These are phyloP conservation scores for Drosophila azteca DNA, from an alignment of 1,140 invertebrate species.

Conservation along the genomic window DNA sequence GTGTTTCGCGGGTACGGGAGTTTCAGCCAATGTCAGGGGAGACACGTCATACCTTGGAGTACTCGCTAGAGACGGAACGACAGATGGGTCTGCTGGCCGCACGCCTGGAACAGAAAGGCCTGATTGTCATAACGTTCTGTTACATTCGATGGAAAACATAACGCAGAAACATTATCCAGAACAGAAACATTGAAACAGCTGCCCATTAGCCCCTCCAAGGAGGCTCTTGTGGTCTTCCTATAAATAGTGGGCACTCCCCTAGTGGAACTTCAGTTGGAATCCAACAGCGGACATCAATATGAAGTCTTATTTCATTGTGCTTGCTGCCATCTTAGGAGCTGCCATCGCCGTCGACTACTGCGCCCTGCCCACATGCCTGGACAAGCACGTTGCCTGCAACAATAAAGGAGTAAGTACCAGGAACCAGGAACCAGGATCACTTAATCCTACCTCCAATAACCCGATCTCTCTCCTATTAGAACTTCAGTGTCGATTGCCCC, in stretches of 20 bases:
- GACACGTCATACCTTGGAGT: slow-evolving; percentile 89
- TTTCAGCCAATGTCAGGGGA: slow-evolving; percentile 85
- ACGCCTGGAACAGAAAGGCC: slow-evolving; percentile 88
- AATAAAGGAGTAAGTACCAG: slow-evolving; percentile 65
- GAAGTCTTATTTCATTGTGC: slow-evolving; percentile 4
- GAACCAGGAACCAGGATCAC: accelerated
- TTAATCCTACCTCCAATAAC: neutral
- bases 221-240: neutral
- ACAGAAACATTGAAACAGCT: neutral
- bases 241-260: neutral
- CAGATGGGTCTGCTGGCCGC: slow-evolving; percentile 90
- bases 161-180: neutral
- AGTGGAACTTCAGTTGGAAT: neutral
- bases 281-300: slow-evolving; percentile 1
- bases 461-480: slow-evolving; percentile 15
- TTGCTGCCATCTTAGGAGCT: neutral
- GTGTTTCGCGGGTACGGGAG: slow-evolving; percentile 85
- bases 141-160: too few relatives aligned
- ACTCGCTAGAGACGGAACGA: slow-evolving; percentile 90
- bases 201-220: neutral
- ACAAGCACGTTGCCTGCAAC: slow-evolving; percentile 71
- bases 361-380: slow-evolving; percentile 64
- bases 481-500: slow-evolving; percentile 59
- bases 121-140: slow-evolving; percentile 85
- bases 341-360: slow-evolving; percentile 50